phyloP scores from a whole-genome alignment of 2,113 vertebrate species.

The Equus przewalskii region DNA sequence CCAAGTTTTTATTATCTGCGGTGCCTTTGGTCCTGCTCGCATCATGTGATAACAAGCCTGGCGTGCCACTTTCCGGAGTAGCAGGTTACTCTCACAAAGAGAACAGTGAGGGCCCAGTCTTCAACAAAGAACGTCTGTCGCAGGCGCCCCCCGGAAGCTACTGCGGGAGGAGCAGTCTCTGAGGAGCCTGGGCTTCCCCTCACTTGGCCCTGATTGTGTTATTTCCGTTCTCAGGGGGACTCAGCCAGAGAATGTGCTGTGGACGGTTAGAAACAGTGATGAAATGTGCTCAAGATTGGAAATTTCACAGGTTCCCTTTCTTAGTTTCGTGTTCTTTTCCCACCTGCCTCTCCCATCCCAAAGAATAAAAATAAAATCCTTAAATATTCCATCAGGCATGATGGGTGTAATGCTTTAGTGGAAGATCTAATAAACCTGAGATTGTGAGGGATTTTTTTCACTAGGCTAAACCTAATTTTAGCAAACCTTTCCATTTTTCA shows the following conservation, averaged over 20 bases:
- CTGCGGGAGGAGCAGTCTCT: neutral
- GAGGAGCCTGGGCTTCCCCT: neutral
- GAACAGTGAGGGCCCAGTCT: conserved; percentile 48
- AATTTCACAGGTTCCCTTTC: neutral
- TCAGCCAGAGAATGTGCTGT: neutral
- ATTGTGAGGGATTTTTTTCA: neutral
- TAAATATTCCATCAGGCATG: neutral
- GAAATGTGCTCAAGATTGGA: neutral
- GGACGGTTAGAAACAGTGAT: neutral
- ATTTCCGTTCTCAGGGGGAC: conserved; percentile 20
- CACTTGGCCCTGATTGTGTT: fast-evolving
- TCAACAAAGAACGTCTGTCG: conserved; percentile 50
- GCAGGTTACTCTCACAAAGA: conserved; percentile 61
- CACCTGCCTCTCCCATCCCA: conserved; percentile 5
- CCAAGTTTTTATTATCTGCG: neutral
- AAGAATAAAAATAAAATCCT: conserved; percentile 29
- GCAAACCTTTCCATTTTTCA: conserved; percentile 79
- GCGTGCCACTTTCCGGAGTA: neutral
- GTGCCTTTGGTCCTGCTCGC: neutral
- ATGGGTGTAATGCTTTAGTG: neutral
- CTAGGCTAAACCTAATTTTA: conserved; percentile 63
- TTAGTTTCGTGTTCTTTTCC: neutral
- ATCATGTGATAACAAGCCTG: neutral
- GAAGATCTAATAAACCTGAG: conserved; percentile 17
- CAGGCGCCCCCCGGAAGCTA: neutral